Evolutionary conservation across 2,888 invertebrate species (phyloP).

Genomic region (Aporophyla nigra): DNA sequence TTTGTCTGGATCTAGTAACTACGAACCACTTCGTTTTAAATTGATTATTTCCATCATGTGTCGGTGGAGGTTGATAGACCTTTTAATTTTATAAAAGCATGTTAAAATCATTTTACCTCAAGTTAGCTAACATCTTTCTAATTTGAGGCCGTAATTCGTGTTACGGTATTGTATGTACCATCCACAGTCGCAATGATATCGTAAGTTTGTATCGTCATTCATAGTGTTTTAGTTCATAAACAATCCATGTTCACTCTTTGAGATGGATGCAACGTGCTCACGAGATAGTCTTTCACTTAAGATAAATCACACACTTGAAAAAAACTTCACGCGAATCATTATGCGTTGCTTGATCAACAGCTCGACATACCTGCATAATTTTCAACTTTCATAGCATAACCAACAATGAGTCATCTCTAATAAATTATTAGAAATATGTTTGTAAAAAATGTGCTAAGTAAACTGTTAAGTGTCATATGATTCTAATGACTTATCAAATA

Average conservation of each 20-base stretch:
- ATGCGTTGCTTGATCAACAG: neutral
- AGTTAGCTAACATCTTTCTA: constrained; percentile 65
- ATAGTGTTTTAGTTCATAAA: constrained; percentile 53
- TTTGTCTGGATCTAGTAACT: constrained; percentile 25
- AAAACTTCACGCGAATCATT: neutral
- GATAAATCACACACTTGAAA: constrained; percentile 36
- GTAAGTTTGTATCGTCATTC: constrained; percentile 58
- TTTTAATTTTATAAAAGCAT: constrained; percentile 47
- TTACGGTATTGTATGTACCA: constrained; percentile 70
- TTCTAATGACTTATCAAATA: neutral
- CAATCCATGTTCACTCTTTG: constrained; percentile 65
- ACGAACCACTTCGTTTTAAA: constrained; percentile 41
- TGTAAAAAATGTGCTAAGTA: constrained; percentile 19
- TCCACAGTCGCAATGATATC: constrained; percentile 66
- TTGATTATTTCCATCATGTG: constrained; percentile 43
- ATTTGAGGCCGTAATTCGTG: constrained; percentile 75
- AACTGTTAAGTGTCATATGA: constrained; percentile 1
- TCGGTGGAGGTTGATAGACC: constrained; percentile 37
- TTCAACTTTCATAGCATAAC: neutral
- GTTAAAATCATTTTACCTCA: constrained; percentile 63
- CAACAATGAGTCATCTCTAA: constrained; percentile 4
- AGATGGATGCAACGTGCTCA: constrained; percentile 61
- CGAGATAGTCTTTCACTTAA: constrained; percentile 57
- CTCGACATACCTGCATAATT: neutral
- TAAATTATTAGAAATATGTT: constrained; percentile 6